These are phyloP conservation scores for Odontomachus brunneus DNA, from an alignment of 1,140 invertebrate species.

Conservation along the genomic window DNA sequence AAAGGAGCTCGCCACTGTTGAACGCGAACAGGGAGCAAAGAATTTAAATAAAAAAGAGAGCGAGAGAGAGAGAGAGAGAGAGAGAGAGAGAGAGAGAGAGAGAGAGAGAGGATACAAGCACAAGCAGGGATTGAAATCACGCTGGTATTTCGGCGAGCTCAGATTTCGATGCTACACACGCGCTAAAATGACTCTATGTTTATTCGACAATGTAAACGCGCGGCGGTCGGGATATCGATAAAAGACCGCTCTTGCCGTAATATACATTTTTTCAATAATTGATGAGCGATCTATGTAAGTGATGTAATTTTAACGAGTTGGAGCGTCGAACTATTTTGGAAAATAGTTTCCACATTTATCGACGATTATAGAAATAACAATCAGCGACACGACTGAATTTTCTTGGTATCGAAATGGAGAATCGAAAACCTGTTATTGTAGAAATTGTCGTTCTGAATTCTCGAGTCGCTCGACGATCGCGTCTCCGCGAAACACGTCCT, in stretches of 20 bases:
- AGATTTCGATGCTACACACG: constrained; percentile 12
- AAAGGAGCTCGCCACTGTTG: constrained; percentile 80
- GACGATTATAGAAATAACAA: background rate
- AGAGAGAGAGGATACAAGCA: background rate
- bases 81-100: background rate
- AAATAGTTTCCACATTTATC: background rate
- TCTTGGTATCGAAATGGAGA: background rate
- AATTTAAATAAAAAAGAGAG: constrained; percentile 55
- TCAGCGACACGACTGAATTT: background rate
- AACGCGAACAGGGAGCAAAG: constrained; percentile 77
- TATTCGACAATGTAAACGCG: background rate
- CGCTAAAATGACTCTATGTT: constrained; percentile 9
- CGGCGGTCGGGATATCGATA: background rate
- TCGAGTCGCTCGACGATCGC: background rate
- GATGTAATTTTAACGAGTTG: background rate
- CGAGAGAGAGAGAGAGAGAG: no score
- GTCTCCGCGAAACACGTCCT: constrained; percentile 5
- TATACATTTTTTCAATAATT: no score
- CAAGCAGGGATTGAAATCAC: constrained; percentile 19
- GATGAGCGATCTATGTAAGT: background rate
- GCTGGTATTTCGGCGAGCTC: constrained; percentile 7
- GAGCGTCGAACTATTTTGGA: background rate
- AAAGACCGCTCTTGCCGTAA: no score
- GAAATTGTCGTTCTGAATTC: background rate
- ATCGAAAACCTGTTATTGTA: background rate